These are phyloP conservation scores for Tonatia bakeri DNA, from an alignment of 2,113 vertebrate species.

Conservation along the genomic window DNA sequence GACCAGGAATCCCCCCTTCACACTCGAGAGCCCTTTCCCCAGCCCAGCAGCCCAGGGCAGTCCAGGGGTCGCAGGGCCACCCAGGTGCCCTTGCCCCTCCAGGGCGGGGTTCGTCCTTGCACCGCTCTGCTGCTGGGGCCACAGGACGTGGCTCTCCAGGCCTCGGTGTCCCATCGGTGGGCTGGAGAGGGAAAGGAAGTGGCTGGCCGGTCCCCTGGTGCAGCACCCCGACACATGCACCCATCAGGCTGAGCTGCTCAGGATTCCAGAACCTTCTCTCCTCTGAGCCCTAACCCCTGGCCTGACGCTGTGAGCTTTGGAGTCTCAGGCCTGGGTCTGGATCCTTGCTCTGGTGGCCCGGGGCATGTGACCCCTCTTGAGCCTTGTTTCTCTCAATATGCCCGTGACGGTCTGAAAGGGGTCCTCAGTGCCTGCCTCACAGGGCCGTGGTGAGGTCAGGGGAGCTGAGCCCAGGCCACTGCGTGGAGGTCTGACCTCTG, in stretches of 20 bases:
- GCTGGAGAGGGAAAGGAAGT: background rate
- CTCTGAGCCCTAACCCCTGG: background rate
- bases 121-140: background rate
- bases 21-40: background rate
- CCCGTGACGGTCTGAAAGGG: background rate
- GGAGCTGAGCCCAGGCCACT: background rate
- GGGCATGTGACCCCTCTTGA: fast-evolving
- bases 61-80: background rate
- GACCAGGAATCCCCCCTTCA: background rate
- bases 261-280: background rate
- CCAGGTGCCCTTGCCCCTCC: background rate
- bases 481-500: background rate
- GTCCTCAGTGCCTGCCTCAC: background rate
- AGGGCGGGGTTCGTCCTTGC: background rate
- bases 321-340: background rate
- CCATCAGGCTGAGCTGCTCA: background rate
- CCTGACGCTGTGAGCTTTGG: background rate
- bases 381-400: background rate
- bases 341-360: background rate
- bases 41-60: background rate
- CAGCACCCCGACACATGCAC: background rate
- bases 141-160: background rate
- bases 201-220: background rate
- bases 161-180: background rate
- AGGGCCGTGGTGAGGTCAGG: background rate